These are phyloP conservation scores for Patella caerulea DNA, from an alignment of 2,888 invertebrate species.

Conservation along the genomic window DNA sequence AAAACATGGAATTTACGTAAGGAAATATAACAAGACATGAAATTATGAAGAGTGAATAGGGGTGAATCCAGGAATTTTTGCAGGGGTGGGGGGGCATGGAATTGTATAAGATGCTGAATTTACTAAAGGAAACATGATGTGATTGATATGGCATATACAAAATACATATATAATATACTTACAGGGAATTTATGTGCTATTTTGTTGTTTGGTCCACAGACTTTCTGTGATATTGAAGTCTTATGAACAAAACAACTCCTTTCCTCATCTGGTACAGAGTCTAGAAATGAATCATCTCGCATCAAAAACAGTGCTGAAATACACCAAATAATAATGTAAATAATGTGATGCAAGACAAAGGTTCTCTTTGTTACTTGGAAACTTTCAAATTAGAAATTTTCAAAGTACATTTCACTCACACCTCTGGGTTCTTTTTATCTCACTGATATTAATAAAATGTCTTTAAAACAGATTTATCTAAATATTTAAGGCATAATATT, in stretches of 20 bases:
- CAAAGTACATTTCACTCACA: too few species aligned
- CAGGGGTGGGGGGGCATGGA: neutral
- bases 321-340: neutral
- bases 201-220: constrained; percentile 52
- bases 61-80: too few species aligned
- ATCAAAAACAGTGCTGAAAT: constrained; percentile 59
- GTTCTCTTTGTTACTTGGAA: too few species aligned
- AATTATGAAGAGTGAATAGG: too few species aligned
- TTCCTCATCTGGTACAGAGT: constrained; percentile 50
- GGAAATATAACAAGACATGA: too few species aligned
- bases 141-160: neutral
- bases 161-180: constrained; percentile 30
- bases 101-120: neutral
- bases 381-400: too few species aligned
- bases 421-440: too few species aligned
- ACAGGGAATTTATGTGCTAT: constrained; percentile 62
- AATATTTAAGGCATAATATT: too few species aligned
- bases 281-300: constrained; percentile 56
- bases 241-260: constrained; percentile 51
- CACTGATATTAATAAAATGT: too few species aligned
- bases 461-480: too few species aligned
- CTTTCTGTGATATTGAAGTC: constrained; percentile 55
- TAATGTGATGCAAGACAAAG: too few species aligned
- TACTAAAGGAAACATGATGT: neutral
- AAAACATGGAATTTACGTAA: too few species aligned